Conservation (phyloP, 1,140 invertebrate species). For the Meloidogyne exigua region DNA sequence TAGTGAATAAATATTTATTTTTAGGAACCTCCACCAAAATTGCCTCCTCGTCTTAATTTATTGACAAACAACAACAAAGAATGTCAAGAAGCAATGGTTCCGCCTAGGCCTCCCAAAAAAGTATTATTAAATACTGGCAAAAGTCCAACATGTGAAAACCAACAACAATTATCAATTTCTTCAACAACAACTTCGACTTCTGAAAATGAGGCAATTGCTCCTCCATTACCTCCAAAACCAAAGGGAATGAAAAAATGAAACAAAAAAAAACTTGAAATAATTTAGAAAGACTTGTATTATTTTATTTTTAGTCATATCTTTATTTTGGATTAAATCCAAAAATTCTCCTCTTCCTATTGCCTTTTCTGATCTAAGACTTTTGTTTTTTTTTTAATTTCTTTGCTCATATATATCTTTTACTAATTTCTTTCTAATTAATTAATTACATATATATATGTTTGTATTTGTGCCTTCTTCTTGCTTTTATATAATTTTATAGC, state of each 20-base stretch:
- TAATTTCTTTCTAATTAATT: too few species aligned
- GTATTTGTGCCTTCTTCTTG: neutral
- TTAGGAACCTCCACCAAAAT: conserved; percentile 18
- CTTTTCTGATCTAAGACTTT: too few species aligned
- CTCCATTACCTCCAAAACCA: conserved; percentile 18
- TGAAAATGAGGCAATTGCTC: conserved; percentile 12
- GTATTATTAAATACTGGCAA: neutral
- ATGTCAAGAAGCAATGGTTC: conserved; percentile 18
- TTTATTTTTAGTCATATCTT: neutral
- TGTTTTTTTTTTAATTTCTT: neutral
- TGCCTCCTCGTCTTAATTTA: conserved; percentile 15
- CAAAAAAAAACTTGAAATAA: neutral
- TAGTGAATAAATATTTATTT: neutral
- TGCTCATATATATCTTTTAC: too few species aligned
- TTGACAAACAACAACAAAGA: neutral
- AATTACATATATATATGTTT: too few species aligned
- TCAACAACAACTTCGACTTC: neutral
- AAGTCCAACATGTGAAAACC: conserved; percentile 17
- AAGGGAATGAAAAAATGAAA: neutral
- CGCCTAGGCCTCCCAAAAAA: conserved; percentile 30
- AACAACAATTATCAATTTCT: neutral
- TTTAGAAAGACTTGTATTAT: neutral
- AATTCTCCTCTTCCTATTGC: neutral
- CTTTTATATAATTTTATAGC: neutral
- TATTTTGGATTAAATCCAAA: neutral